phyloP scores from a whole-genome alignment of 2,113 vertebrate species.

The Conger conger region DNA sequence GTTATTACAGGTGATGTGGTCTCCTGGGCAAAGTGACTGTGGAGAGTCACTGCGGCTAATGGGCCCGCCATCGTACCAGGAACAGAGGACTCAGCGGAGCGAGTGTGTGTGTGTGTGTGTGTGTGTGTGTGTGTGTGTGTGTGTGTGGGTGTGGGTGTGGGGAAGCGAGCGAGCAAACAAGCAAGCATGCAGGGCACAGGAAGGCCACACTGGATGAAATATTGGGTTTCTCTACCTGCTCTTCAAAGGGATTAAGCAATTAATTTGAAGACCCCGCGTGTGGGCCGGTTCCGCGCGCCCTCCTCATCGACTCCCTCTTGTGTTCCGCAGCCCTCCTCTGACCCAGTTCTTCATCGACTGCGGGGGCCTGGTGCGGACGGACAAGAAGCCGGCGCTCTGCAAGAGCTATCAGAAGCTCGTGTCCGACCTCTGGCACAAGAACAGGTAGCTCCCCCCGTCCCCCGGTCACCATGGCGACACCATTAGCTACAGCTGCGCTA shows the following conservation, averaged over 20 bases:
- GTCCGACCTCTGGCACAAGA: slow-evolving; percentile 96
- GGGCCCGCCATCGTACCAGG: not conserved
- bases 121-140: not conserved
- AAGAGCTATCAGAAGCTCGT: slow-evolving; percentile 98
- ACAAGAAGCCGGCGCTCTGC: slow-evolving; percentile 96
- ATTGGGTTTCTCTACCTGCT: not conserved
- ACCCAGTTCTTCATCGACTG: slow-evolving; percentile 96
- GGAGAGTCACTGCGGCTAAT: not conserved
- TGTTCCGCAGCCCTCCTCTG: slow-evolving; percentile 82
- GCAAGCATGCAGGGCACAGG: not conserved
- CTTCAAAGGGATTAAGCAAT: not conserved
- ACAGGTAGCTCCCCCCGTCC: slow-evolving; percentile 75
- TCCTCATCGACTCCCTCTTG: slow-evolving; percentile 12
- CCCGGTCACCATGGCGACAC: not conserved
- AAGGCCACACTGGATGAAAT: not conserved
- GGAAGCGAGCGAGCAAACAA: not conserved
- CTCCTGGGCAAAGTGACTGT: not conserved
- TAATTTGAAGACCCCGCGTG: not conserved
- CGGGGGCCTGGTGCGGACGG: slow-evolving; percentile 86
- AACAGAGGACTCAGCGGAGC: not conserved
- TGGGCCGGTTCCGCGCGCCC: not conserved
- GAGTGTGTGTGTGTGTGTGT: not conserved
- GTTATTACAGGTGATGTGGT: not conserved
- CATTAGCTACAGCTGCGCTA: not conserved
- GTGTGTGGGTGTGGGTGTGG: slow-evolving; percentile 36